Conservation (phyloP, 2,113 vertebrate species). For the Athene noctua region DNA sequence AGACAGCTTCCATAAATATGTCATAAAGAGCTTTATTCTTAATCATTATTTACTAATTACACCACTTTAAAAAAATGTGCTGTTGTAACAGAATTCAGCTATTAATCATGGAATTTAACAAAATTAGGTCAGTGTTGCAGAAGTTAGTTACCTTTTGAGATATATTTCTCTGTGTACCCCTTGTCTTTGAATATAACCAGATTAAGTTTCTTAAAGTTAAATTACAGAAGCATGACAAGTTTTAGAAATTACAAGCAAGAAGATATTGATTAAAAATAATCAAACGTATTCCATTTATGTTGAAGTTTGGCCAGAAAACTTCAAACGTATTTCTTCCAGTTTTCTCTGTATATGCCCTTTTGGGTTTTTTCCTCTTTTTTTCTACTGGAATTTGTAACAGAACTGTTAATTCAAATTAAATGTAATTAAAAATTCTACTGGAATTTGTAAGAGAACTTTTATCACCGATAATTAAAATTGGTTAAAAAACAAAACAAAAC, state of each 20-base stretch:
- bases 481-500: neutral
- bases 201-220: neutral
- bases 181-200: neutral
- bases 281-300: neutral
- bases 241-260: neutral
- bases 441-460: neutral
- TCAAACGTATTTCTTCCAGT: neutral
- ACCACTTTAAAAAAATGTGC: neutral
- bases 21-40: neutral
- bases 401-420: too few species aligned
- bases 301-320: neutral
- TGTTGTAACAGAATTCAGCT: neutral
- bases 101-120: neutral
- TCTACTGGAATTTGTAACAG: neutral
- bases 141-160: neutral
- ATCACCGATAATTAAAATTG: neutral
- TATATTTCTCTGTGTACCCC: neutral
- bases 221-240: neutral
- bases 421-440: too few species aligned
- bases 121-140: neutral
- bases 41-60: neutral
- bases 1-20: neutral
- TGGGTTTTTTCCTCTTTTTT: rapidly evolving
- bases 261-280: neutral
- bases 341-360: neutral